phyloP scores from a whole-genome alignment of 2,888 invertebrate species.

The Reticulitermes lucifugus region DNA sequence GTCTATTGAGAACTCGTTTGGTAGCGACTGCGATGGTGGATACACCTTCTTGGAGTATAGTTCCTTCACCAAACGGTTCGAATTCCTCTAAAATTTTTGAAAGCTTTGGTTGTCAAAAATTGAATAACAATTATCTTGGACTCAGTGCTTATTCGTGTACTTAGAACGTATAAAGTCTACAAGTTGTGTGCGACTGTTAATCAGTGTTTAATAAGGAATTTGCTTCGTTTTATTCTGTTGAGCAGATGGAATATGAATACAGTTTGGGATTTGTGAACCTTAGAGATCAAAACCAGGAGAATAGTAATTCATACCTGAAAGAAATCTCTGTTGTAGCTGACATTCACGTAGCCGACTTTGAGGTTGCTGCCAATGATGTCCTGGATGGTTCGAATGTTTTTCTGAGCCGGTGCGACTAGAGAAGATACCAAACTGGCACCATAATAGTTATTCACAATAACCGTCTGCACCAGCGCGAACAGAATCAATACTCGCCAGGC shows the following conservation, averaged over 20 bases:
- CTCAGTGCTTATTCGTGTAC: too few relatives aligned
- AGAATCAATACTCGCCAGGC: conserved; percentile 28
- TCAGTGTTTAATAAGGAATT: too few relatives aligned
- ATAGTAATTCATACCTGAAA: background rate
- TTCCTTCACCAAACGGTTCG: background rate
- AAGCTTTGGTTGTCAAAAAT: too few relatives aligned
- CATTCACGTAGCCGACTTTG: conserved; percentile 28
- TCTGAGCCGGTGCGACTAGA: conserved; percentile 8
- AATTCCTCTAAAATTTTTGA: background rate
- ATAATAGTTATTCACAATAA: conserved; percentile 29
- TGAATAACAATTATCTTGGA: too few relatives aligned
- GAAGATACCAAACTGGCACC: conserved; percentile 37
- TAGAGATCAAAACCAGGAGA: too few relatives aligned
- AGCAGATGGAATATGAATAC: too few relatives aligned
- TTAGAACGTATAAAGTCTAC: too few relatives aligned
- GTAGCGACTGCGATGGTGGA: background rate
- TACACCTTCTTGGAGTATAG: background rate
- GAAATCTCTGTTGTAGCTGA: conserved; percentile 27
- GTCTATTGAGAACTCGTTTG: background rate
- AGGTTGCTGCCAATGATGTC: conserved; percentile 32
- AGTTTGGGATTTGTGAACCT: too few relatives aligned
- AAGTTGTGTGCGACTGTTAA: too few relatives aligned
- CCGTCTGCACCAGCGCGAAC: conserved; percentile 18
- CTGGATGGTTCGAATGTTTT: conserved; percentile 28
- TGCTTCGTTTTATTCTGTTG: too few relatives aligned